Percentiles rank a stretch among this genome's conserved stretches.
These are phyloP conservation scores for Bombus breviceps DNA, from an alignment of 1,140 invertebrate species.

Conservation along the genomic window DNA sequence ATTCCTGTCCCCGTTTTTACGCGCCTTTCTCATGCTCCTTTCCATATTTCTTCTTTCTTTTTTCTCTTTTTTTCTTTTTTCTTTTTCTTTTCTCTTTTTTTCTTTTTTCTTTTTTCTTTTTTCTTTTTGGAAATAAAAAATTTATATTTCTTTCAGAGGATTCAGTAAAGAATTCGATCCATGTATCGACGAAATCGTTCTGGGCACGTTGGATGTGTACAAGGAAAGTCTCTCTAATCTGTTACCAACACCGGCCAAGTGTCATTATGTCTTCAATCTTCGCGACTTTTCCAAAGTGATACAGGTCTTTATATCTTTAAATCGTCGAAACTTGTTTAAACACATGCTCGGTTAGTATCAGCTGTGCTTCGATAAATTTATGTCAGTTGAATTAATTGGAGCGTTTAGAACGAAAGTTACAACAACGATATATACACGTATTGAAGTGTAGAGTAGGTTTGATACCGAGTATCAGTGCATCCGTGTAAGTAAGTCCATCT, in stretches of 20 bases:
- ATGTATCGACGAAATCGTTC: conserved; percentile 94
- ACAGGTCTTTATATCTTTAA: conserved; percentile 82
- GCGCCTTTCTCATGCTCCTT: not conserved
- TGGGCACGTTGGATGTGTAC: conserved; percentile 93
- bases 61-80: not conserved
- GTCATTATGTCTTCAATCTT: conserved; percentile 97
- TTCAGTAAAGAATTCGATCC: conserved; percentile 98
- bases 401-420: too few species aligned
- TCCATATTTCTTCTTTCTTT: too few species aligned
- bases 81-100: not conserved
- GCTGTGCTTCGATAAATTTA: not conserved
- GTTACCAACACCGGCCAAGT: conserved; percentile 94
- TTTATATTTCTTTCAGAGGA: conserved; percentile 84
- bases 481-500: too few species aligned
- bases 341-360: too few species aligned
- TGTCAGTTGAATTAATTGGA: too few species aligned
- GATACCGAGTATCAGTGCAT: too few species aligned
- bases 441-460: too few species aligned
- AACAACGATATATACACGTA: too few species aligned
- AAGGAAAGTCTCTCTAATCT: conserved; percentile 92
- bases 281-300: conserved; percentile 97
- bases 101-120: not conserved
- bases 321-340: not conserved
- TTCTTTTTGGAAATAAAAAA: not conserved
- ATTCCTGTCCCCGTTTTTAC: too few species aligned